A percentile compares a stretch with the other conserved stretches of the same genome.
Evolutionary conservation across 2,113 vertebrate species (phyloP).

Genomic region (Tretioscincus oriximinensis): DNA sequence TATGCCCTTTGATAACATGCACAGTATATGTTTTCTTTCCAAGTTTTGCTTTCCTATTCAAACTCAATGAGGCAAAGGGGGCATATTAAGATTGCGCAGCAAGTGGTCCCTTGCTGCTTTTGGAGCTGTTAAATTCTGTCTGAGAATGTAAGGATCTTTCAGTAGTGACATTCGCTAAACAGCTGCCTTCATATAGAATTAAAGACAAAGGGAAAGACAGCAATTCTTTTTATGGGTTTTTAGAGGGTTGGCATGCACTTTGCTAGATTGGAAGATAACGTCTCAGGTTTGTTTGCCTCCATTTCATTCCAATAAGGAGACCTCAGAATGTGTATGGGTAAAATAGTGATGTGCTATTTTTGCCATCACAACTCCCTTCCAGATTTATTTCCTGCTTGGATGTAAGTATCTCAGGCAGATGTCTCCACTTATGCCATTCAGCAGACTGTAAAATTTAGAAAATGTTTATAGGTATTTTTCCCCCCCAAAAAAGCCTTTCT

Average conservation of each 20-base stretch:
- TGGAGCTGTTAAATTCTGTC: constrained; percentile 58
- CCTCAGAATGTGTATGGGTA: constrained; percentile 19
- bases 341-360: constrained; percentile 46
- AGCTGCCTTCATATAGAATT: constrained; percentile 35
- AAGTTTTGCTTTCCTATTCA: constrained; percentile 59
- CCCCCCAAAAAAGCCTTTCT: constrained; percentile 36
- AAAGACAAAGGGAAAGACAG: background rate
- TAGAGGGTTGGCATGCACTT: constrained; percentile 16
- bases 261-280: constrained; percentile 33
- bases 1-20: constrained; percentile 20
- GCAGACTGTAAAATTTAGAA: constrained; percentile 55
- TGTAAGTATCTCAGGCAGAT: constrained; percentile 18
- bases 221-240: constrained; percentile 21
- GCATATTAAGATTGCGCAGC: constrained; percentile 52
- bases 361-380: background rate
- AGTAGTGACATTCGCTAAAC: background rate
- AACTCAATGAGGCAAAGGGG: constrained; percentile 63
- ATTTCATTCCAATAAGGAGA: constrained; percentile 27
- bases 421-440: constrained; percentile 48
- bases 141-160: constrained; percentile 39
- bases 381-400: constrained; percentile 38
- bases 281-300: constrained; percentile 37
- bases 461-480: constrained; percentile 47
- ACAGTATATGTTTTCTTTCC: constrained; percentile 31
- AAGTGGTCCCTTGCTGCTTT: constrained; percentile 37